Conservation (phyloP, 35 echinoderm and acorn worm genomes). For the Anneissia japonica region DNA sequence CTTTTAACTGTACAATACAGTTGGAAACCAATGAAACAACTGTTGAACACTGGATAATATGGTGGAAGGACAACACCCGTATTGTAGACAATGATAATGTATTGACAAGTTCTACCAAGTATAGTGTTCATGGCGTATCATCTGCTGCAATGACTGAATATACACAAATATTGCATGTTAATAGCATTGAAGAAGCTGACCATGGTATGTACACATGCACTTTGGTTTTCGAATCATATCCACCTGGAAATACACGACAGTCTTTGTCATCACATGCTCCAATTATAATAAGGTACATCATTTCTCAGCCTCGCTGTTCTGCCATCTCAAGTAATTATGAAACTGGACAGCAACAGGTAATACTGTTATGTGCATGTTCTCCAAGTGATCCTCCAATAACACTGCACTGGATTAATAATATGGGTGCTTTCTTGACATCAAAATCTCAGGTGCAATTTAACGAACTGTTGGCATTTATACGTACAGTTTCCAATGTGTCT, state of each 20-base stretch:
- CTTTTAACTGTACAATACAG: background rate
- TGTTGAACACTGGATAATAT: background rate
- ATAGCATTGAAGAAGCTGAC: background rate
- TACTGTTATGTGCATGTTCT: too few relatives aligned
- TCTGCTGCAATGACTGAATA: background rate
- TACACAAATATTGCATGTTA: background rate
- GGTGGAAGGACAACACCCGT: background rate
- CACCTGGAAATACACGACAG: too few relatives aligned
- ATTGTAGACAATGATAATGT: background rate
- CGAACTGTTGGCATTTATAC: background rate
- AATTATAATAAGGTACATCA: background rate
- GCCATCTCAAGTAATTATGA: too few relatives aligned
- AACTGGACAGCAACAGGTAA: too few relatives aligned
- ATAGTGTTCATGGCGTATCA: background rate
- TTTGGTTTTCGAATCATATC: too few relatives aligned
- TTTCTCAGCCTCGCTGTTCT: background rate
- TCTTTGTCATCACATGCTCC: background rate
- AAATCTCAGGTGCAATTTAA: background rate
- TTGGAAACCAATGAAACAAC: background rate
- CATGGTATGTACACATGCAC: background rate
- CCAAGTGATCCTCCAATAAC: too few relatives aligned
- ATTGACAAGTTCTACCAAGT: background rate
- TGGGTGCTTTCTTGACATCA: background rate
- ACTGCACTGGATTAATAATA: too few relatives aligned
- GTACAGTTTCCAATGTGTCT: background rate